These are phyloP conservation scores for Malacoraja senta DNA, from an alignment of 2,797 vertebrate genomes.

Conservation along the genomic window DNA sequence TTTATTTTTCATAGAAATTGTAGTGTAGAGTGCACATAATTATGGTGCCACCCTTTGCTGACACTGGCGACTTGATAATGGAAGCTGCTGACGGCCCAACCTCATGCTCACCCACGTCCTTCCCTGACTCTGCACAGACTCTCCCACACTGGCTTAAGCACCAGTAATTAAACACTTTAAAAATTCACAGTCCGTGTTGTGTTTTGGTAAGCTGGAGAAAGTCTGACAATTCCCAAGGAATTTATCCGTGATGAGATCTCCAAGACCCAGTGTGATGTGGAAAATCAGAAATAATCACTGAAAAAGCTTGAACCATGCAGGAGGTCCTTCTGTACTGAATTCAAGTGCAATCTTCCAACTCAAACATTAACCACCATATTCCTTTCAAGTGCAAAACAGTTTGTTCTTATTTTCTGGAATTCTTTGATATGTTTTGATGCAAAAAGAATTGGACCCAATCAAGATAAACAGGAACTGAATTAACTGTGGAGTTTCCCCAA, in stretches of 20 bases:
- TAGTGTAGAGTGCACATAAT: too few species aligned
- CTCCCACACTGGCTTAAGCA: neutral
- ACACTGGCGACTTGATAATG: too few species aligned
- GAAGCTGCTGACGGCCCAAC: too few species aligned
- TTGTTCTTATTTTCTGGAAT: neutral
- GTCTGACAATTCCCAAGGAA: neutral
- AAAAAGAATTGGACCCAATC: neutral
- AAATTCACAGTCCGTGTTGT: neutral
- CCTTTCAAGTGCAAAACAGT: neutral
- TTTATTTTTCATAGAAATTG: too few species aligned
- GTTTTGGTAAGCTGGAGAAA: too few species aligned
- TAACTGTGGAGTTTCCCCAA: neutral
- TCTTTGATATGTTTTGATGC: neutral
- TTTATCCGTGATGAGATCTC: neutral
- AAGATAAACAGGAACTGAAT: neutral
- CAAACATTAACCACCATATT: neutral
- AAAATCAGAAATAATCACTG: conserved; percentile 7
- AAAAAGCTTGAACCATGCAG: neutral
- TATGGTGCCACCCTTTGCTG: too few species aligned
- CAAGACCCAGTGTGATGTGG: neutral
- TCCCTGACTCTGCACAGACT: neutral
- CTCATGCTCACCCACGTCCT: neutral
- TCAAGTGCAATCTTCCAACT: neutral
- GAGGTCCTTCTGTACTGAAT: neutral
- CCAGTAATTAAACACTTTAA: neutral